Conservation (phyloP, 2,113 vertebrate species). For the Myotis lucifugus region DNA sequence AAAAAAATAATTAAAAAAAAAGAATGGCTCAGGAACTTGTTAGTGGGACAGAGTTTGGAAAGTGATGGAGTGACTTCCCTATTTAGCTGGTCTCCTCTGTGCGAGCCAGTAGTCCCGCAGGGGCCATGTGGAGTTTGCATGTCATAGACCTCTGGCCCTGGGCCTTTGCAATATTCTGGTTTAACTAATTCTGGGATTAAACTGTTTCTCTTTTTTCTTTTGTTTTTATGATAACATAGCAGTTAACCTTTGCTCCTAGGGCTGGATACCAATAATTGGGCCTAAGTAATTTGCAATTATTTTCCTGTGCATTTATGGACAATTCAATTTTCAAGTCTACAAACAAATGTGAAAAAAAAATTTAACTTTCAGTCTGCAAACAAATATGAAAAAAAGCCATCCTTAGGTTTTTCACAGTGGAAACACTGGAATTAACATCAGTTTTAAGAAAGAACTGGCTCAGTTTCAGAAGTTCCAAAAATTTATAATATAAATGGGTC, state of each 20-base stretch:
- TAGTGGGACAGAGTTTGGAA: not conserved
- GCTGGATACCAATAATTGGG: not conserved
- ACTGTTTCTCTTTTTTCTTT: not conserved
- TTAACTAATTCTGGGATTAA: not conserved
- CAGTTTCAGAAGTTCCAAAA: conserved; percentile 2
- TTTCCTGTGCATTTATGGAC: not conserved
- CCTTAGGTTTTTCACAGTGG: not conserved
- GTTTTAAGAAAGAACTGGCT: conserved; percentile 16
- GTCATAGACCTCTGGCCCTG: not conserved
- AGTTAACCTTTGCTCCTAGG: not conserved
- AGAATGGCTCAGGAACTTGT: not conserved
- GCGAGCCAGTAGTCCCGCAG: not conserved
- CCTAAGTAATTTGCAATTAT: conserved; percentile 19
- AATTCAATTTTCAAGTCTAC: not conserved
- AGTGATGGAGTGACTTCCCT: not conserved
- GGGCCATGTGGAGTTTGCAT: not conserved
- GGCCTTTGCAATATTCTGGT: not conserved
- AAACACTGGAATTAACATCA: not conserved
- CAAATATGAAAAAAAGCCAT: not conserved
- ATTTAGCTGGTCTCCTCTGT: not conserved
- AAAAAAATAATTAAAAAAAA: not conserved
- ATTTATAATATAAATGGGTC: conserved; percentile 16
- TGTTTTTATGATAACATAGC: not conserved
- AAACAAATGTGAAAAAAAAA: not conserved
- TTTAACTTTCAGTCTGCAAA: not conserved